phyloP scores from a whole-genome alignment of 2,113 vertebrate genomes.

The Trochalopteron elliotii region DNA sequence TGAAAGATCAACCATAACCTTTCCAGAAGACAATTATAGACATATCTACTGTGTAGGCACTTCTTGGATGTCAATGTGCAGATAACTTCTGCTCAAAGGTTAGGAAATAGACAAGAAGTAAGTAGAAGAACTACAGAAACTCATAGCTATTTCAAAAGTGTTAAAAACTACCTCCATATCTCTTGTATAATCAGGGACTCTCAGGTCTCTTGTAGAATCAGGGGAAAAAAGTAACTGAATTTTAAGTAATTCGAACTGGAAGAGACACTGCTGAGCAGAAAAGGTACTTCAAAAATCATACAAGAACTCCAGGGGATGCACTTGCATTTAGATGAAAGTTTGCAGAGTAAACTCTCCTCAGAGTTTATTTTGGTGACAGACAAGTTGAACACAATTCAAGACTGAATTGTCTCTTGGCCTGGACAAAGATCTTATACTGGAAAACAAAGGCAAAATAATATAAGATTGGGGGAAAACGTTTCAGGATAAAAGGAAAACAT shows the following conservation, averaged over 20 bases:
- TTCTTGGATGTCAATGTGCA: background rate
- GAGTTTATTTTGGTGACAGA: background rate
- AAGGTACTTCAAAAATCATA: background rate
- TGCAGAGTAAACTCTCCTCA: background rate
- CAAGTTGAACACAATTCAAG: background rate
- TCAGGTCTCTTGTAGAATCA: background rate
- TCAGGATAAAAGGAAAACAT: background rate
- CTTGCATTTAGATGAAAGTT: background rate
- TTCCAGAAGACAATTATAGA: background rate
- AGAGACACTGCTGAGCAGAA: background rate
- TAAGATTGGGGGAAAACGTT: background rate
- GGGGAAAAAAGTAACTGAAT: background rate
- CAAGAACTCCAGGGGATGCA: background rate
- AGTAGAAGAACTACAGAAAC: background rate
- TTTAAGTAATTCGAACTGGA: background rate
- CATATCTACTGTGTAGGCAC: rapidly evolving
- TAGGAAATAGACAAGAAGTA: background rate
- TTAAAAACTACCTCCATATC: background rate
- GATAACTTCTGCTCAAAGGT: background rate
- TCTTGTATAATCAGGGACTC: background rate
- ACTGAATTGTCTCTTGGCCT: background rate
- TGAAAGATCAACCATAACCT: background rate
- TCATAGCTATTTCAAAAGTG: background rate
- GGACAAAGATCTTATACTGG: background rate
- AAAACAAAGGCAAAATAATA: background rate